Percentiles rank a stretch among this genome's conserved stretches.
Conservation (phyloP, 2,797 vertebrate species). For the Sphenopsis melanotis region DNA sequence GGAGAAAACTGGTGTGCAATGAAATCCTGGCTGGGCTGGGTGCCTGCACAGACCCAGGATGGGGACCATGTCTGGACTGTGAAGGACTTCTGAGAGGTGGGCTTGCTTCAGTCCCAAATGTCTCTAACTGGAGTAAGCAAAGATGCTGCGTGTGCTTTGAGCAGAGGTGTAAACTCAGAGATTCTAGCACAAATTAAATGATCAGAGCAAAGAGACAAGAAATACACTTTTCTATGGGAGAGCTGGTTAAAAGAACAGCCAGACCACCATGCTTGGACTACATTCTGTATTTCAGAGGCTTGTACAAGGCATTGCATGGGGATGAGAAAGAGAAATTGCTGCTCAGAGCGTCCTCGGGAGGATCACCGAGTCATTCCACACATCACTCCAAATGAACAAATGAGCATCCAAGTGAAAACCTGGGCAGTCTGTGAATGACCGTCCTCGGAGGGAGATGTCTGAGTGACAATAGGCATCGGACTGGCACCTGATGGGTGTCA, state of each 20-base stretch:
- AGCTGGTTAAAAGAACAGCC: accelerated
- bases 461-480: accelerated
- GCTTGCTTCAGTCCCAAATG: not conserved
- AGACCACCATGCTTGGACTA: not conserved
- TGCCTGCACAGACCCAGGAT: not conserved
- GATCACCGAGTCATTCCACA: not conserved
- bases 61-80: accelerated
- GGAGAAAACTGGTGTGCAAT: not conserved
- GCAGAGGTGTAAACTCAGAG: not conserved
- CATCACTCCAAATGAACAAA: accelerated
- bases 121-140: not conserved
- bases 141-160: not conserved
- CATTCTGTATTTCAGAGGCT: not conserved
- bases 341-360: not conserved
- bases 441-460: accelerated
- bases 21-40: not conserved
- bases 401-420: not conserved
- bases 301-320: not conserved
- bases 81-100: not conserved
- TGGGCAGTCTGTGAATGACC: not conserved
- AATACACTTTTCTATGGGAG: accelerated
- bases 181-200: not conserved
- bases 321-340: not conserved
- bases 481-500: not conserved
- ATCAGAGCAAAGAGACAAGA: not conserved